Conservation (phyloP, 1,140 invertebrate genomes). For the Heliconius himera region DNA sequence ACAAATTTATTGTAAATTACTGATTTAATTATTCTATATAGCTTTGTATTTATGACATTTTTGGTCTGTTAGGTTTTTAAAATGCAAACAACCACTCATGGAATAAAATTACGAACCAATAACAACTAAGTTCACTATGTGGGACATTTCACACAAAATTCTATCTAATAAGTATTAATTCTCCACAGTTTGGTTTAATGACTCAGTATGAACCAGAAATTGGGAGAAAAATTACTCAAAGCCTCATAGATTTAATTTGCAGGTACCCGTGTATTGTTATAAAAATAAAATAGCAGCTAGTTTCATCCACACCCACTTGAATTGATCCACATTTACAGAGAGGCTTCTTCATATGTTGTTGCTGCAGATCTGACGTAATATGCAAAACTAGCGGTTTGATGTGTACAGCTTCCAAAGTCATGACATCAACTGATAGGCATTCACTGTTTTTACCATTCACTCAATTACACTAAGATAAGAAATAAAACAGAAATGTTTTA, state of each 20-base stretch:
- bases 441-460: constrained; percentile 27
- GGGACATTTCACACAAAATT: constrained; percentile 13
- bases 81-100: neutral
- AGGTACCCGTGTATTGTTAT: constrained; percentile 84
- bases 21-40: neutral
- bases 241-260: constrained; percentile 94
- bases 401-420: constrained; percentile 31
- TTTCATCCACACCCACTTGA: constrained; percentile 66
- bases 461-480: constrained; percentile 19
- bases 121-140: neutral
- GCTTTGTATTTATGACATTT: neutral
- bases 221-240: constrained; percentile 92
- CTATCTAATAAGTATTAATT: constrained; percentile 51
- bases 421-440: constrained; percentile 17
- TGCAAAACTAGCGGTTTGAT: constrained; percentile 26
- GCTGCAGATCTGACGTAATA: constrained; percentile 39
- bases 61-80: too few species aligned
- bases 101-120: neutral
- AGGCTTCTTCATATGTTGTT: constrained; percentile 50
- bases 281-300: constrained; percentile 66
- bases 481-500: neutral
- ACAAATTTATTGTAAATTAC: neutral
- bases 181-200: constrained; percentile 91
- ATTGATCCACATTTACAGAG: constrained; percentile 45
- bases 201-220: constrained; percentile 92